These are phyloP conservation scores for Xenopus borealis DNA, from an alignment of 2,113 vertebrate species.

Conservation along the genomic window DNA sequence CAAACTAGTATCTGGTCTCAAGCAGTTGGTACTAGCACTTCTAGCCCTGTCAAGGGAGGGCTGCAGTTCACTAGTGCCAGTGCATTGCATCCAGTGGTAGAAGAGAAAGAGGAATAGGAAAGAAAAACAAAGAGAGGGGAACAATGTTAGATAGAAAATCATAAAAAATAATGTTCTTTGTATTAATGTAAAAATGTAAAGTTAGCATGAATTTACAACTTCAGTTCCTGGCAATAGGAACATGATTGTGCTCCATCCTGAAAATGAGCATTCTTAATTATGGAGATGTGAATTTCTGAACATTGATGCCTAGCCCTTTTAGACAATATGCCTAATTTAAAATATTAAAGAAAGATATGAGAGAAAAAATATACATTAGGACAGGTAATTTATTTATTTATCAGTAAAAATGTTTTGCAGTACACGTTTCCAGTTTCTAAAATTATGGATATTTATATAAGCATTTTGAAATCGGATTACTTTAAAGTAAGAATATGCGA, in stretches of 20 bases:
- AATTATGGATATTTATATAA: no score
- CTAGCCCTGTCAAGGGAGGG: conserved; percentile 95
- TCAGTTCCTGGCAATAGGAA: conserved; percentile 15
- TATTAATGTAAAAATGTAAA: conserved; percentile 59
- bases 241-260: conserved; percentile 11
- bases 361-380: no score
- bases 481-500: no score
- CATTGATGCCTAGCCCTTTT: background rate
- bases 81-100: conserved; percentile 80
- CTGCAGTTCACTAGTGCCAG: conserved; percentile 97
- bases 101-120: conserved; percentile 69
- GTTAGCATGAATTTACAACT: conserved; percentile 54
- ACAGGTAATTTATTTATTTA: no score
- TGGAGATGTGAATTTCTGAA: background rate
- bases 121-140: conserved; percentile 83
- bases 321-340: background rate
- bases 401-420: no score
- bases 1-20: conserved; percentile 95
- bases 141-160: conserved; percentile 80
- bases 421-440: no score
- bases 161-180: conserved; percentile 74
- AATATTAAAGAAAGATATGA: background rate
- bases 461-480: no score
- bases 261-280: conserved; percentile 12
- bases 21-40: conserved; percentile 98